Conservation (phyloP, 2,797 vertebrate genomes). For the Rhinella marina region DNA sequence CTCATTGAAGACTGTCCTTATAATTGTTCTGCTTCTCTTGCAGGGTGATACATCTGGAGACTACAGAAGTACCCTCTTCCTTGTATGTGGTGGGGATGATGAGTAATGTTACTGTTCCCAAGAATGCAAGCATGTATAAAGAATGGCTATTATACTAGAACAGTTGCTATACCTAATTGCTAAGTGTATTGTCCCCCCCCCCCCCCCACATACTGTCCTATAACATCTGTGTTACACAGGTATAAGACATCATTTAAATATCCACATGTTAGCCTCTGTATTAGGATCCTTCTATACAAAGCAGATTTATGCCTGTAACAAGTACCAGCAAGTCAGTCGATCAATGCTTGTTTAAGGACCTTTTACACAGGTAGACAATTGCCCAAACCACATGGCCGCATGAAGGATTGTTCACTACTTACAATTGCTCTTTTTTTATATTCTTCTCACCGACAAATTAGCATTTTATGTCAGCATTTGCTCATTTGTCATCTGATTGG, state of each 20-base stretch:
- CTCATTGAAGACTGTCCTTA: conserved; percentile 19
- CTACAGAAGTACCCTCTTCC: conserved; percentile 89
- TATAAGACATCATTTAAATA: neutral
- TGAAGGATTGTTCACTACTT: too few species aligned
- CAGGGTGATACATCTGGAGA: conserved; percentile 92
- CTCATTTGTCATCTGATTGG: too few species aligned
- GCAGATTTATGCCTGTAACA: too few species aligned
- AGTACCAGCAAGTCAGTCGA: too few species aligned
- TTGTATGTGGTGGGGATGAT: conserved; percentile 89
- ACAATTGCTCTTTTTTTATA: too few species aligned
- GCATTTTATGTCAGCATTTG: too few species aligned
- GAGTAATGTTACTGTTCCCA: conserved; percentile 65
- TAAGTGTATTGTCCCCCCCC: neutral
- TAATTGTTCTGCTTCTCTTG: conserved; percentile 59
- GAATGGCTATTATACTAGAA: neutral
- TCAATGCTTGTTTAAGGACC: too few species aligned
- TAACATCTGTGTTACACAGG: neutral
- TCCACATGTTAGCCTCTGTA: too few species aligned
- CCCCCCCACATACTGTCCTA: neutral
- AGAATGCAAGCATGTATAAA: conserved; percentile 1
- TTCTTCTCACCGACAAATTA: too few species aligned
- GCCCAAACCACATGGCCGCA: too few species aligned
- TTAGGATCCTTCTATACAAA: too few species aligned
- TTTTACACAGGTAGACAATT: too few species aligned
- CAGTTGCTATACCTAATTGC: neutral